Conservation (phyloP, 2,888 invertebrate species). For the Ormyrus pomaceus region DNA sequence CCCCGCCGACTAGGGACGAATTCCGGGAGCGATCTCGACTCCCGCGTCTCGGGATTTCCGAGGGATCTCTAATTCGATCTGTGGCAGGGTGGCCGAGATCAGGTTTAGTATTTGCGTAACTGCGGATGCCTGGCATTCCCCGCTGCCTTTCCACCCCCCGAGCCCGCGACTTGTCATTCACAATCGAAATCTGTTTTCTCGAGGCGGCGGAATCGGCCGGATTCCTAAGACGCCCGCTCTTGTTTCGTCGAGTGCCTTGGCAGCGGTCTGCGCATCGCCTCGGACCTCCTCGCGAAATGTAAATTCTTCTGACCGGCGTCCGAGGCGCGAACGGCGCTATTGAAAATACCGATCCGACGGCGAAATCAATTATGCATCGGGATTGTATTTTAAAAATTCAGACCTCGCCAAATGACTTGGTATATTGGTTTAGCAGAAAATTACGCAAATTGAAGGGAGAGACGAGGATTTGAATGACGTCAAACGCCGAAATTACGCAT, state of each 20-base stretch:
- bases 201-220: constrained; percentile 66
- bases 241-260: constrained; percentile 41
- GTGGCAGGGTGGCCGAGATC: constrained; percentile 62
- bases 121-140: constrained; percentile 71
- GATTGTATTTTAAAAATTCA: constrained; percentile 53
- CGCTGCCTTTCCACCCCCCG: constrained; percentile 20
- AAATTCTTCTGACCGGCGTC: constrained; percentile 71
- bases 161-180: constrained; percentile 67
- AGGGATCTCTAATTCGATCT: constrained; percentile 65
- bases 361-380: neutral
- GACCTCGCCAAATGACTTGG: constrained; percentile 57
- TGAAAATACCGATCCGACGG: constrained; percentile 74
- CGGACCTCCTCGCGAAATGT: constrained; percentile 61
- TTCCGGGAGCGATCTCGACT: constrained; percentile 5
- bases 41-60: constrained; percentile 37
- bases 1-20: constrained; percentile 28
- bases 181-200: constrained; percentile 74
- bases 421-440: constrained; percentile 54
- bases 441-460: constrained; percentile 28
- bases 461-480: constrained; percentile 27
- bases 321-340: constrained; percentile 61
- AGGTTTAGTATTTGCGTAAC: constrained; percentile 69
- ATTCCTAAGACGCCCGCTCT: constrained; percentile 71
- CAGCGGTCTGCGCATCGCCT: constrained; percentile 43
- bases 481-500: constrained; percentile 40